These are phyloP conservation scores for Physocephala rufipes DNA, from an alignment of 2,888 invertebrate genomes.

Conservation along the genomic window DNA sequence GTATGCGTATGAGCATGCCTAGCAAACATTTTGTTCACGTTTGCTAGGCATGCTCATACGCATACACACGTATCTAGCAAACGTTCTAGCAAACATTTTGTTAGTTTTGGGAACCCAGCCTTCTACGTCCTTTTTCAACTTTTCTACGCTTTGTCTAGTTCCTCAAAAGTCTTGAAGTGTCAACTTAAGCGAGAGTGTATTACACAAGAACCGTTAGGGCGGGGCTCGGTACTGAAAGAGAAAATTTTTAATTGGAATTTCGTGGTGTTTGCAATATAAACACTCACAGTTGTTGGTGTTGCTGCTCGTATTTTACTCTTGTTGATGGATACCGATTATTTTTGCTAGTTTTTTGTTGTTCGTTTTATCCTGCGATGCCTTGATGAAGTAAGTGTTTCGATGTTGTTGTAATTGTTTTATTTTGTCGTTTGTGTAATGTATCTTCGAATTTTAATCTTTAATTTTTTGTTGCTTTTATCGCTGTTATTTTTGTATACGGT, in stretches of 20 bases:
- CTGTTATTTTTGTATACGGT: background rate
- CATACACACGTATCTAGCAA: too few species aligned
- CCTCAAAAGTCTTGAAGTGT: slow-evolving; percentile 57
- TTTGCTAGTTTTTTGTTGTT: slow-evolving; percentile 7
- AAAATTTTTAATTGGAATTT: slow-evolving; percentile 61
- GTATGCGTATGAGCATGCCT: slow-evolving; percentile 28
- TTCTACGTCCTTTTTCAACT: too few species aligned
- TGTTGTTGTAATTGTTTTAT: background rate
- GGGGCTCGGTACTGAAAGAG: background rate
- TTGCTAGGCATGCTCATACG: too few species aligned
- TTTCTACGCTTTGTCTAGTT: slow-evolving; percentile 45
- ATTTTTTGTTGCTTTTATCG: background rate
- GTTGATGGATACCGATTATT: too few species aligned
- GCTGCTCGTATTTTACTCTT: slow-evolving; percentile 16
- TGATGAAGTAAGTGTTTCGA: background rate
- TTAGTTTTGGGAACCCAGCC: background rate
- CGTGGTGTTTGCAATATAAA: slow-evolving; percentile 30
- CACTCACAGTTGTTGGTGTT: slow-evolving; percentile 37
- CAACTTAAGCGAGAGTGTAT: slow-evolving; percentile 56
- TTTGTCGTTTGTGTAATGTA: too few species aligned
- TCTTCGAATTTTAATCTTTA: too few species aligned
- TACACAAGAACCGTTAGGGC: slow-evolving; percentile 44
- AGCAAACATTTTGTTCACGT: too few species aligned
- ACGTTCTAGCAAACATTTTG: too few species aligned
- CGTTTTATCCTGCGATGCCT: slow-evolving; percentile 36